Conservation (phyloP, 2,888 invertebrate genomes). For the Tachina lurida region DNA sequence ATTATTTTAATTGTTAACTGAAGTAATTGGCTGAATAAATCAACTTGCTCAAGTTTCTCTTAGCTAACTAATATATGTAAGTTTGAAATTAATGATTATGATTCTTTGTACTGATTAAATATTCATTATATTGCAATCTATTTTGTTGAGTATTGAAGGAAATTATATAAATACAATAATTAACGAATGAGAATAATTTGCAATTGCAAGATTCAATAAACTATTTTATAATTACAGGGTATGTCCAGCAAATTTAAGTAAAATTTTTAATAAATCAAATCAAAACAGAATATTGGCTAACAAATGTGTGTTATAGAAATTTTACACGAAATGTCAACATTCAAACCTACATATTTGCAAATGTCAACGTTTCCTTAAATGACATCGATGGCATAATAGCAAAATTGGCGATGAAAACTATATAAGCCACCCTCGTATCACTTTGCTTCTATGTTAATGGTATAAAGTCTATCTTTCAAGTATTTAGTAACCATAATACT, state of each 20-base stretch:
- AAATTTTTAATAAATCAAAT: too few species aligned
- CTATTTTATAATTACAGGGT: neutral
- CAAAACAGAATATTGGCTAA: too few species aligned
- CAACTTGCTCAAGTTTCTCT: slow-evolving; percentile 13
- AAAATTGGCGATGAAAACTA: neutral
- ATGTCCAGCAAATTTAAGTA: neutral
- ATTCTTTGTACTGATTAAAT: slow-evolving; percentile 34
- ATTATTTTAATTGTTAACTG: slow-evolving; percentile 26
- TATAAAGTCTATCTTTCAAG: slow-evolving; percentile 15
- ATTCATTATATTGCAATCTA: neutral
- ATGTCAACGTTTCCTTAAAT: too few species aligned
- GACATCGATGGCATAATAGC: too few species aligned
- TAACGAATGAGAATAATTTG: neutral
- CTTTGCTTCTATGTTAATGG: neutral
- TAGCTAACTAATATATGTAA: neutral
- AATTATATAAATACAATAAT: slow-evolving; percentile 39
- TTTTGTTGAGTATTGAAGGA: neutral
- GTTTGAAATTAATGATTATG: neutral
- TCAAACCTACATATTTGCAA: too few species aligned
- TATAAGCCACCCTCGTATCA: neutral
- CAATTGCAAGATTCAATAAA: neutral
- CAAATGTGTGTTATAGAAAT: too few species aligned
- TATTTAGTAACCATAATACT: slow-evolving; percentile 24
- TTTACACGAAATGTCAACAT: too few species aligned
- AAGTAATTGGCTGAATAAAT: slow-evolving; percentile 12